Base-by-base conservation (phyloP, 2,113 vertebrate genomes). In the Vidua chalybeata region DNA sequence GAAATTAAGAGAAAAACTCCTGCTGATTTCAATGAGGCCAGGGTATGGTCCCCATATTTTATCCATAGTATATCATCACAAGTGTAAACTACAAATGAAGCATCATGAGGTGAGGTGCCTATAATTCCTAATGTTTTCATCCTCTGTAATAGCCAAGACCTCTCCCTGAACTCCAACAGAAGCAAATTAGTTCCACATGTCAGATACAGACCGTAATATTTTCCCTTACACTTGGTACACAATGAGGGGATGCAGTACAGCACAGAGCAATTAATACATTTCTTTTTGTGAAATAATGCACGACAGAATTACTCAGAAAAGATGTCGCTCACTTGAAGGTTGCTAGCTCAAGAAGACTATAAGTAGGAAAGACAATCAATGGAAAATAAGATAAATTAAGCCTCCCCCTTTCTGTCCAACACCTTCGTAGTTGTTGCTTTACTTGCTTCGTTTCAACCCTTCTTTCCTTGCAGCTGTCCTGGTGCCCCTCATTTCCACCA, bases 181-280 rank as follows among this genome's bases (percentile, higher is more conserved):
- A 72, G 74, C 71, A 94, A 96, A 96, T 95, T 77, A 95, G 87
- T 94, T 95, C 91, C 89, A 91, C 91, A 93, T 93, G 95, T 94
- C 71, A 79, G 71, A 94, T 73, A 91, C 71, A 0, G 28, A 83
- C 49, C 0, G 1, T 67, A 96, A 93, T 92, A 89, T 94, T 94
- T 93, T 94, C 81, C 59, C 74, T 90, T 84, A 77, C 52, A 68
- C 58, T 93, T 83, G 43, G 48, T 91, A 56, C 87, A 90, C 84
- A 93, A 58, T 43, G 41, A 91, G 22, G 54, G 17, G 55, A 43
- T 90, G 56, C 63, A 83, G 52, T 49, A 64, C 72, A 93, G 45
- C n/a, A 66, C 0, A 76, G 7, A 85, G 61, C 41, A 91, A 96
- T 91, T 94, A 94, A 93, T 89, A 74, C 14, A 56, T 94, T 85